Base-by-base conservation (phyloP, 1,140 invertebrate species). In the Scaptodrosophila lebanonensis region DNA sequence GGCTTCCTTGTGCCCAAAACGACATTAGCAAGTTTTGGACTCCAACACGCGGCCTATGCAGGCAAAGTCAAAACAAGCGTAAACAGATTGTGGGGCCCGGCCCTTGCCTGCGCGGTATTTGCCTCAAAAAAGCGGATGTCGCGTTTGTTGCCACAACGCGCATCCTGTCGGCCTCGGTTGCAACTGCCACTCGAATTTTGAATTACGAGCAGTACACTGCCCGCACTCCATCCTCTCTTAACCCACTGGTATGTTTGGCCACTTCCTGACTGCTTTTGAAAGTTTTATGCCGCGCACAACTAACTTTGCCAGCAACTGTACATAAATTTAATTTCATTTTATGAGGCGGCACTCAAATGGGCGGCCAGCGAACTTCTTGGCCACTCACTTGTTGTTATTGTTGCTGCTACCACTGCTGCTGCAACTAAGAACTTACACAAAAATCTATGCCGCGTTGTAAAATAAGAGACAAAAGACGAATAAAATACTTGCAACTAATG, bases 291-390 rank as follows among this genome's bases (percentile, higher is more conserved):
- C 16, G 20, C 61, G 29, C 56, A 36, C 40, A 29, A 51, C 48
- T 52, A 75, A 82, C 73, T 79, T 82, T 73, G 73, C 12, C 32
- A 33, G 12, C 70, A 73, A 82, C 68, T 66, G 61, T 70, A 82
- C 75, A 82, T 82, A 82, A 82, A 82, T 82, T 82, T 82, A 63
- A 82, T 82, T 75, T 82, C 57, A 57, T 82, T 82, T 82, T 79
- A 79, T 79, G 73, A 79, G 73, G 60, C 60, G 47, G 54, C 54
- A 38, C 35, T 38, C 32, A 33, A 33, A 33, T 11, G 8, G 3
- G 22, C 22, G 22, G 3, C 59, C 64, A 52, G 53, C 47, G 62
- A 56, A 56, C 82, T 79, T 60, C 73, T 79, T 82, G 51, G 47
- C 54, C 9, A 7, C 3, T 5, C 32, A 8, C 8, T 33, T 33